Percentiles rank a stretch among this genome's conserved stretches.
These are phyloP conservation scores for Drosophila phalerata DNA, from an alignment of 2,888 invertebrate genomes.

Conservation along the genomic window DNA sequence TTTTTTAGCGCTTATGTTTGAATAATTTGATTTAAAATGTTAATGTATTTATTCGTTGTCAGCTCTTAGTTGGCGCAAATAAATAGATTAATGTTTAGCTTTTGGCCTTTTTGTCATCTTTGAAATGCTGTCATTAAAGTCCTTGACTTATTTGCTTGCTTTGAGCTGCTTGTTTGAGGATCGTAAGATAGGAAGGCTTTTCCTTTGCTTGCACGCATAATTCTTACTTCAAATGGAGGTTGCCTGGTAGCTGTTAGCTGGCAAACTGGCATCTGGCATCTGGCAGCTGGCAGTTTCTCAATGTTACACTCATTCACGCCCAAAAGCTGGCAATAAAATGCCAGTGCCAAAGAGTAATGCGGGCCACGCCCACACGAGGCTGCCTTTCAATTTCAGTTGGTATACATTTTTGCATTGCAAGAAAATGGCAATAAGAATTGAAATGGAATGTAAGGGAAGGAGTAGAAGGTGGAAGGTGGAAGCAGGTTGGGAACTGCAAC, in stretches of 20 bases:
- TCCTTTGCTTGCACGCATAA: constrained; percentile 47
- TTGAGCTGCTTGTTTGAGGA: constrained; percentile 16
- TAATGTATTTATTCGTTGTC: no score
- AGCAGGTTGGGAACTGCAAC: constrained; percentile 17
- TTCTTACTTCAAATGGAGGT: constrained; percentile 43
- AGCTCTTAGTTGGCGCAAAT: not conserved
- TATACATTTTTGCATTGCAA: constrained; percentile 63
- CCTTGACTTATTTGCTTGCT: constrained; percentile 41
- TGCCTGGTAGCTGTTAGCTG: constrained; percentile 8
- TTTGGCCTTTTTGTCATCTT: not conserved
- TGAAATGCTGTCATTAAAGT: constrained; percentile 26
- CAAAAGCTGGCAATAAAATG: constrained; percentile 55
- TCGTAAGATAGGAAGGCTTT: not conserved
- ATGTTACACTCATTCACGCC: constrained; percentile 58
- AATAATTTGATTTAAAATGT: no score
- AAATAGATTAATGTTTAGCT: not conserved
- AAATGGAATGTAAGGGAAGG: constrained; percentile 14
- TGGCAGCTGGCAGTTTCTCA: constrained; percentile 51
- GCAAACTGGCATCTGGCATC: constrained; percentile 24
- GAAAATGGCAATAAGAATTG: constrained; percentile 34
- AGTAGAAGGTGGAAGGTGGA: not conserved
- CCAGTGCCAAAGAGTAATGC: constrained; percentile 37
- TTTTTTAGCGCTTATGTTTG: no score
- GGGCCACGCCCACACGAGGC: constrained; percentile 53
- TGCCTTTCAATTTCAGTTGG: constrained; percentile 68